phyloP scores from a whole-genome alignment of 2,797 vertebrate species.

The Remorina albescens region DNA sequence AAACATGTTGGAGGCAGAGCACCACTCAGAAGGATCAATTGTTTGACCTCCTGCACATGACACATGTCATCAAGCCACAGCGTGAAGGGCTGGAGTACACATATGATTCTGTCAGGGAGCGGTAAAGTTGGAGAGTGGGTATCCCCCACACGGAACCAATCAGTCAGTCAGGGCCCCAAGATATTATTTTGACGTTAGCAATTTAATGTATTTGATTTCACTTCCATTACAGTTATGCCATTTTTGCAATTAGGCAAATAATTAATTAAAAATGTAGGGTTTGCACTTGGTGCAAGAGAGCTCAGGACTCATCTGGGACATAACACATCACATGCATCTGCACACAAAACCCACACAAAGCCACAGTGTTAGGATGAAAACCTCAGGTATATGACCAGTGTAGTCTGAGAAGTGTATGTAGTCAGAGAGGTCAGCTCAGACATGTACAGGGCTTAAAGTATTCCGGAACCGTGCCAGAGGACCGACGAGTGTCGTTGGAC shows the following conservation, averaged over 20 bases:
- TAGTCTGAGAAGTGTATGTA: background rate
- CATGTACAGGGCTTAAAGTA: background rate
- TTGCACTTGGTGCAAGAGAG: conserved; percentile 14
- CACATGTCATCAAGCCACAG: conserved; percentile 59
- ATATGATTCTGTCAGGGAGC: background rate
- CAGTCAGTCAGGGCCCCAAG: background rate
- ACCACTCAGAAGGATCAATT: conserved; percentile 39
- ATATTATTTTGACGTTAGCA: background rate
- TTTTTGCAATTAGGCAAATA: background rate
- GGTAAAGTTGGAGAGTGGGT: background rate
- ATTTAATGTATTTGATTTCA: background rate
- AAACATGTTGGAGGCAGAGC: conserved; percentile 50
- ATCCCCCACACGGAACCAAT: background rate
- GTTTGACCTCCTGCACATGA: conserved; percentile 34
- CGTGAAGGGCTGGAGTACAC: conserved; percentile 18
- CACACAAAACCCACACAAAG: background rate
- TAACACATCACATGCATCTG: conserved; percentile 7
- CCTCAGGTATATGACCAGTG: conserved; percentile 1
- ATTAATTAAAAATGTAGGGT: background rate
- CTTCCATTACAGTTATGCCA: background rate
- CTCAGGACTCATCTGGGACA: conserved; percentile 6
- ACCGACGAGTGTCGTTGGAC: no score
- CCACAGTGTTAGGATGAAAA: conserved; percentile 35
- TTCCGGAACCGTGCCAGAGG: no score
- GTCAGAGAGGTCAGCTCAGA: background rate